Conservation (phyloP, 2,113 vertebrate genomes). For the Lagopus leucura region DNA sequence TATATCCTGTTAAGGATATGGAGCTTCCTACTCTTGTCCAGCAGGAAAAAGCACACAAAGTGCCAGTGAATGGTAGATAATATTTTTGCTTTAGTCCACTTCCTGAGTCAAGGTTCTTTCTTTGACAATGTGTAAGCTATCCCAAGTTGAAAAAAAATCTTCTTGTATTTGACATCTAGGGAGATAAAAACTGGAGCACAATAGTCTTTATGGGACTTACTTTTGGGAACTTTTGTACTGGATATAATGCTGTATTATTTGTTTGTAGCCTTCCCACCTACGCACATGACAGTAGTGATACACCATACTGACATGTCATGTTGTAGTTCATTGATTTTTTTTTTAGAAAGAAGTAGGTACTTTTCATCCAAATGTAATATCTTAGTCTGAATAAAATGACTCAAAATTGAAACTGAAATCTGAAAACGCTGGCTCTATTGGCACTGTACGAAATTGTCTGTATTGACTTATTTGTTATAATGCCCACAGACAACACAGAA, state of each 20-base stretch:
- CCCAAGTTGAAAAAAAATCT: neutral
- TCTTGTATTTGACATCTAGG: neutral
- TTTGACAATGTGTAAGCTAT: neutral
- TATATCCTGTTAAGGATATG: neutral
- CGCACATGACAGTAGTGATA: neutral
- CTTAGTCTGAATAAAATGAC: neutral
- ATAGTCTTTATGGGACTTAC: neutral
- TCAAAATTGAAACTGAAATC: neutral
- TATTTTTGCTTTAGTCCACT: neutral
- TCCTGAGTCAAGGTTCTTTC: neutral
- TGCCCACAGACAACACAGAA: constrained; percentile 7
- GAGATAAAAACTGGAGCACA: neutral
- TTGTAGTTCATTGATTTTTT: neutral
- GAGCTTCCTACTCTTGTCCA: neutral
- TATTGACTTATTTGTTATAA: constrained; percentile 11
- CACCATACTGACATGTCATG: neutral
- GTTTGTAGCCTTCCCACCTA: neutral
- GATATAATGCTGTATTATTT: neutral
- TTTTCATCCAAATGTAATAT: neutral
- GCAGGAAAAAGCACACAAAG: neutral
- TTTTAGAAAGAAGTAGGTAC: neutral
- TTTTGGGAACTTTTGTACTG: neutral
- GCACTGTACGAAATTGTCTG: neutral
- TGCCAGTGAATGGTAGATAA: neutral
- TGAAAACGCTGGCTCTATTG: neutral